Conservation (phyloP, 2,797 vertebrate genomes). For the Rhinatrema bivittatum region DNA sequence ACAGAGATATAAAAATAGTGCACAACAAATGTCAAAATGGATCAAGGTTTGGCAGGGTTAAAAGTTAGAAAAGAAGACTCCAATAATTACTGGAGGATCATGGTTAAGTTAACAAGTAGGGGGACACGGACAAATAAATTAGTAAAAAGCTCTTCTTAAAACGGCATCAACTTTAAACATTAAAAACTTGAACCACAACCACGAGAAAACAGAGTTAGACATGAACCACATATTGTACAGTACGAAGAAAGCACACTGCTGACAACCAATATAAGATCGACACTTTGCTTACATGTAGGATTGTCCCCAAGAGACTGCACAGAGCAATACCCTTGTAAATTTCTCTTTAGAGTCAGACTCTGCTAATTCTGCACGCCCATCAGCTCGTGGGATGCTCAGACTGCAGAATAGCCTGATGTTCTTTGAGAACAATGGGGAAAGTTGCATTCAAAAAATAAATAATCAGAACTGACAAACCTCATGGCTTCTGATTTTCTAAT, state of each 20-base stretch:
- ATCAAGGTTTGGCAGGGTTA: slow-evolving; percentile 69
- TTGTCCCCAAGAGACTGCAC: slow-evolving; percentile 76
- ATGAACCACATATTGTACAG: slow-evolving; percentile 76
- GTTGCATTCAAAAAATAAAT: slow-evolving; percentile 57
- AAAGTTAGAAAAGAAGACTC: slow-evolving; percentile 70
- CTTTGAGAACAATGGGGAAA: slow-evolving; percentile 48
- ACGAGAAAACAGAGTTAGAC: slow-evolving; percentile 74
- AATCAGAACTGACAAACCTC: slow-evolving; percentile 48
- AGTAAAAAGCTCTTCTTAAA: slow-evolving; percentile 75
- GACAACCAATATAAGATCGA: slow-evolving; percentile 64
- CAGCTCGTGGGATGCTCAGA: slow-evolving; percentile 38
- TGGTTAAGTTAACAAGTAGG: slow-evolving; percentile 68
- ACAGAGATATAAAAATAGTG: slow-evolving; percentile 87
- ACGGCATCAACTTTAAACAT: slow-evolving; percentile 80
- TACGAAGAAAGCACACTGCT: slow-evolving; percentile 71
- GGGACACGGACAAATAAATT: slow-evolving; percentile 75
- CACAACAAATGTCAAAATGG: slow-evolving; percentile 86
- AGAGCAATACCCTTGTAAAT: slow-evolving; percentile 53
- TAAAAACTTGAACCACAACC: slow-evolving; percentile 79
- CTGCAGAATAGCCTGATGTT: slow-evolving; percentile 46
- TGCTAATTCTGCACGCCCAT: slow-evolving; percentile 42
- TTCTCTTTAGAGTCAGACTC: slow-evolving; percentile 57
- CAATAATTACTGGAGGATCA: slow-evolving; percentile 70
- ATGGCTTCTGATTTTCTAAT: slow-evolving; percentile 37
- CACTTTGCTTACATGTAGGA: slow-evolving; percentile 74